Percentiles rank a stretch among this genome's conserved stretches.
Conservation (phyloP, 2,113 vertebrate species). For the Xerus inauris region DNA sequence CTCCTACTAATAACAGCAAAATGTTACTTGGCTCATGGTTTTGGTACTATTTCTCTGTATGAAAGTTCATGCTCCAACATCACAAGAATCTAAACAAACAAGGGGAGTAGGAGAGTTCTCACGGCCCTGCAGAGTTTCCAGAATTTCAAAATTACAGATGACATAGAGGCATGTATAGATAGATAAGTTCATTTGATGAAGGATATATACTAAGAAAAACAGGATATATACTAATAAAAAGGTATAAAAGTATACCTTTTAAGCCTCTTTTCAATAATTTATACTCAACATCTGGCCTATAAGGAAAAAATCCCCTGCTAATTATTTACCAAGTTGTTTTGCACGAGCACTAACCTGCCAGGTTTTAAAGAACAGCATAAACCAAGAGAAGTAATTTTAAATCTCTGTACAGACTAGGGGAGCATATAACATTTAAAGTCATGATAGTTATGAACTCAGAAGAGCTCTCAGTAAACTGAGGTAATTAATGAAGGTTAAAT, state of each 20-base stretch:
- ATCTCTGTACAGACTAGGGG: neutral
- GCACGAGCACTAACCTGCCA: neutral
- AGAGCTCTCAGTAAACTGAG: slow-evolving; percentile 23
- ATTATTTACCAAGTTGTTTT: slow-evolving; percentile 37
- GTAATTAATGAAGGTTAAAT: neutral
- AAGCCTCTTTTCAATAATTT: slow-evolving; percentile 47
- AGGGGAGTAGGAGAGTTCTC: neutral
- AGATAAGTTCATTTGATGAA: slow-evolving; percentile 16
- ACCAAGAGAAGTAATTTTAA: slow-evolving; percentile 43
- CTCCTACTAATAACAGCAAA: neutral
- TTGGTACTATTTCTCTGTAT: neutral
- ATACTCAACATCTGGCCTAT: neutral
- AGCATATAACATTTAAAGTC: neutral
- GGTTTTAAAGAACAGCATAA: slow-evolving; percentile 37
- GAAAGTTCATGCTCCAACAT: slow-evolving; percentile 2
- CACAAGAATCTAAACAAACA: slow-evolving; percentile 52
- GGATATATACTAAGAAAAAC: neutral
- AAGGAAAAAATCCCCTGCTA: neutral
- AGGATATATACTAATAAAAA: neutral
- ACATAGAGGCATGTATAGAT: slow-evolving; percentile 32
- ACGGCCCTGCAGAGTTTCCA: neutral
- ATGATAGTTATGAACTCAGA: neutral
- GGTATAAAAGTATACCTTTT: neutral
- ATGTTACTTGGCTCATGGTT: slow-evolving; percentile 1
- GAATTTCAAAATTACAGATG: slow-evolving; percentile 57